Evolutionary conservation across 2,888 invertebrate species (phyloP), one percentile per base, ranked within the genome.

Genomic region (Drosophila incognita): DNA sequence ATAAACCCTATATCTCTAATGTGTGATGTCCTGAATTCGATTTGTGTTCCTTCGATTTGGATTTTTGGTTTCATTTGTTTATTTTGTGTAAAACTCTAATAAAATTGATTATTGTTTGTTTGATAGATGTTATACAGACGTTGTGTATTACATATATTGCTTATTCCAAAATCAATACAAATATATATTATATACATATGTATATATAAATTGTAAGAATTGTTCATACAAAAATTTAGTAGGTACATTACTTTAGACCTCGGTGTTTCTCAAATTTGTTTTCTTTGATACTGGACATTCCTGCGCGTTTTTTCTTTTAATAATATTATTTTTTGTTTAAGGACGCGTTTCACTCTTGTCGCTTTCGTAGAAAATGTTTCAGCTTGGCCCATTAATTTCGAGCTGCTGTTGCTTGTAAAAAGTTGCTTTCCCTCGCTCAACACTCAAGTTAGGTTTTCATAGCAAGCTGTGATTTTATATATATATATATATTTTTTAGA

Each of bases 141-240:
- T 67, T 65, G 76, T 81, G 82, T 81, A 71, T 82, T 84, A 80
- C 79, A 91, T 91, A 92, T 91, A 92, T 91, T 92, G 91, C 91
- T 92, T 91, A 87, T 89, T 83, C 81, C 87, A 87, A 88, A 91
- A 90, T 89, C 91, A 91, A 90, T 91, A 91, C 89, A 92, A 91
- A 91, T 91, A 89, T 90, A 91, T 87, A 81, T 90, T 81, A 87
- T 91, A 86, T 86, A 79, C 60, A 68, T 76, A 78, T 63, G 60
- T 67, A 63, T 84, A 83, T 89, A 89, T 91, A 89, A 89, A 89
- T 90, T 81, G 90, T 91, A 91, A 89, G 89, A 89, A 89, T 87
- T 85, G 69, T 87, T 81, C 90, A 91, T 91, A 90, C 81, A 89
- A 90, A 89, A 89, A 83, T 90, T 87, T 90, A 90, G 87, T 90